A percentile compares a stretch with the other conserved stretches of the same genome.
These are phyloP conservation scores for Alaudala cheleensis DNA, from an alignment of 2,113 vertebrate genomes.

Conservation along the genomic window DNA sequence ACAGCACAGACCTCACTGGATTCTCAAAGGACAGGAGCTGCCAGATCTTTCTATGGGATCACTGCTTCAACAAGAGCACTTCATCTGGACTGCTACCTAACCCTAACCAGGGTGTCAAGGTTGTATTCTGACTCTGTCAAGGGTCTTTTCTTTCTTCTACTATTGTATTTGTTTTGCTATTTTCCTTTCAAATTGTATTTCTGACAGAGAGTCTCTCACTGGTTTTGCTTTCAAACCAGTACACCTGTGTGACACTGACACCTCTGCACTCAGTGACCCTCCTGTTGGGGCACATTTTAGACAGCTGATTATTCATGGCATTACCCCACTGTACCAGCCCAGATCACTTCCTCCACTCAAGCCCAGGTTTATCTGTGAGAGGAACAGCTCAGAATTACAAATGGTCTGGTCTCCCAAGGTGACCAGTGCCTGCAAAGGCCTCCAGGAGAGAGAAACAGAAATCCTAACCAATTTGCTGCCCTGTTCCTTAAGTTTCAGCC, in stretches of 20 bases:
- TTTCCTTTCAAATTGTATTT: too few species aligned
- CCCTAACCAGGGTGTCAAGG: too few species aligned
- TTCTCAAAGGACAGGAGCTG: too few species aligned
- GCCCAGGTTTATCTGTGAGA: background rate
- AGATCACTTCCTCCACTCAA: background rate
- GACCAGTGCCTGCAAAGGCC: background rate
- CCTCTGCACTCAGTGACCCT: background rate
- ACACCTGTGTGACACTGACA: background rate
- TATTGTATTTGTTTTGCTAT: too few species aligned
- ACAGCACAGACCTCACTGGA: too few species aligned
- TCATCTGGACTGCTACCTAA: too few species aligned
- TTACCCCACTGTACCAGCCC: background rate
- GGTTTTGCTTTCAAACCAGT: too few species aligned
- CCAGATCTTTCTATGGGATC: too few species aligned
- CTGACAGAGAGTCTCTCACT: too few species aligned
- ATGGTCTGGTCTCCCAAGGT: background rate
- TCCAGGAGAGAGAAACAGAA: background rate
- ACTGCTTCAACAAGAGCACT: too few species aligned
- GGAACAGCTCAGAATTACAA: background rate
- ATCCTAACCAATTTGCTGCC: background rate
- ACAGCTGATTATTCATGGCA: accelerated
- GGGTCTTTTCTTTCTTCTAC: too few species aligned
- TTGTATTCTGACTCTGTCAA: too few species aligned
- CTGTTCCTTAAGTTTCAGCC: background rate
- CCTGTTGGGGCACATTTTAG: background rate